These are phyloP conservation scores for Tigriopus californicus DNA, from an alignment of 2,888 invertebrate species.

Conservation along the genomic window DNA sequence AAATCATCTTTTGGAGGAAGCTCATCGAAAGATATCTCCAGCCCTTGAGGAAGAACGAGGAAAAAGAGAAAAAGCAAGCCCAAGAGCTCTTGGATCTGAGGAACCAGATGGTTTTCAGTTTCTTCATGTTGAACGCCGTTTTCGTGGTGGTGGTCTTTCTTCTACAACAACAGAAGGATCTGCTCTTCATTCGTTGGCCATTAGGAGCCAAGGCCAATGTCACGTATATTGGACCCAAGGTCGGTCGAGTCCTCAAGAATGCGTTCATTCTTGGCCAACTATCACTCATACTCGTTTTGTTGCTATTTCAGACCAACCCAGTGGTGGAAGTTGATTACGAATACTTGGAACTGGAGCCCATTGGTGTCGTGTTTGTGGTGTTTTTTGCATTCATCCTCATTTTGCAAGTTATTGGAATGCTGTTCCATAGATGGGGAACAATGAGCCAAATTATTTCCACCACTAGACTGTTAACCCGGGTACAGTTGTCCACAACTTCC, in stretches of 20 bases:
- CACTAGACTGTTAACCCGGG: constrained; percentile 22
- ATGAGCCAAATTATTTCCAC: constrained; percentile 32
- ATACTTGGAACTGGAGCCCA: constrained; percentile 28
- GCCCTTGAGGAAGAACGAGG: constrained; percentile 28
- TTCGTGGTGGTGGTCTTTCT: constrained; percentile 35
- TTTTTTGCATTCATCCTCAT: constrained; percentile 31
- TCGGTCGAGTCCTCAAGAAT: no score
- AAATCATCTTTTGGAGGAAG: constrained; percentile 32
- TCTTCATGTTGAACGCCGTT: constrained; percentile 36
- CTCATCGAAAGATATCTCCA: constrained; percentile 33
- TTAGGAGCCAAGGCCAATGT: constrained; percentile 22
- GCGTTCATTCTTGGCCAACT: no score
- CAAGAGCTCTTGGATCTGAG: constrained; percentile 28
- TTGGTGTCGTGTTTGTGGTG: constrained; percentile 31
- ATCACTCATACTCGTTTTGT: background rate
- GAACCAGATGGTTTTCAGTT: constrained; percentile 29
- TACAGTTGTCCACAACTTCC: no score
- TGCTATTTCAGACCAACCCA: background rate
- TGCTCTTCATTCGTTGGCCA: constrained; percentile 39
- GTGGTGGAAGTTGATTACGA: constrained; percentile 16
- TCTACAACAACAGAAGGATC: constrained; percentile 33
- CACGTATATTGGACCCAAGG: constrained; percentile 21
- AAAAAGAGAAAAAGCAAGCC: constrained; percentile 21
- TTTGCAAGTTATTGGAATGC: constrained; percentile 32
- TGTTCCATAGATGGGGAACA: constrained; percentile 32